phyloP scores from a whole-genome alignment of 1,140 invertebrate genomes.

The Glomeris maerens region DNA sequence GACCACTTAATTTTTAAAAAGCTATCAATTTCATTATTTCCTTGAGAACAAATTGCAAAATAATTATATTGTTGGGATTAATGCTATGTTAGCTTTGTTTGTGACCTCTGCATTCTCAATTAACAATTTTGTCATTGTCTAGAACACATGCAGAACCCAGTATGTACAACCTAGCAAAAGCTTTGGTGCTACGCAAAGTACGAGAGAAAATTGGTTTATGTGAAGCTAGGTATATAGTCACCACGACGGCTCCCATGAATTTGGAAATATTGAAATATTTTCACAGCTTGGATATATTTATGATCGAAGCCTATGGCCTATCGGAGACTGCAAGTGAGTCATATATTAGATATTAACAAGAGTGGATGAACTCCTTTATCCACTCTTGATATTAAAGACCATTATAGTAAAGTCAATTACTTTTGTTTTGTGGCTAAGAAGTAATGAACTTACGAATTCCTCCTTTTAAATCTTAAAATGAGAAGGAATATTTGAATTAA shows the following conservation, averaged over 20 bases:
- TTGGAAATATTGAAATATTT: conserved; percentile 73
- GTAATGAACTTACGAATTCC: not conserved
- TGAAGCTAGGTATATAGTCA: conserved; percentile 47
- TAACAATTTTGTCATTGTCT: too few relatives aligned
- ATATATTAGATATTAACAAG: not conserved
- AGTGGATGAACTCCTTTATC: too few relatives aligned
- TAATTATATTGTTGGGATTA: too few relatives aligned
- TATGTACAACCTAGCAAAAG: conserved; percentile 47
- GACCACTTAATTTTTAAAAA: too few relatives aligned
- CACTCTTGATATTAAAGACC: too few relatives aligned
- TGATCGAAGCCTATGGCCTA: conserved; percentile 31
- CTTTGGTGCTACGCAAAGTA: conserved; percentile 59
- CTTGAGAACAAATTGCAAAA: too few relatives aligned
- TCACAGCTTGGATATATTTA: conserved; percentile 61
- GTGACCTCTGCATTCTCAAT: too few relatives aligned
- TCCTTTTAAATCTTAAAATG: not conserved
- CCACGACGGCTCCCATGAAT: conserved; percentile 69
- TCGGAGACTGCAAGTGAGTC: not conserved
- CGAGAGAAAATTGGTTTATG: conserved; percentile 57
- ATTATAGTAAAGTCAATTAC: too few relatives aligned
- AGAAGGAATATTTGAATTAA: too few relatives aligned
- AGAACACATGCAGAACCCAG: conserved; percentile 2
- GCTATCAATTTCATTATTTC: too few relatives aligned
- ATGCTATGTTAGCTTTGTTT: too few relatives aligned
- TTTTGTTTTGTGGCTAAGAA: not conserved